Evolutionary conservation across 2,888 invertebrate genomes (phyloP).

Genomic region (Lasioglossum oenotherae): DNA sequence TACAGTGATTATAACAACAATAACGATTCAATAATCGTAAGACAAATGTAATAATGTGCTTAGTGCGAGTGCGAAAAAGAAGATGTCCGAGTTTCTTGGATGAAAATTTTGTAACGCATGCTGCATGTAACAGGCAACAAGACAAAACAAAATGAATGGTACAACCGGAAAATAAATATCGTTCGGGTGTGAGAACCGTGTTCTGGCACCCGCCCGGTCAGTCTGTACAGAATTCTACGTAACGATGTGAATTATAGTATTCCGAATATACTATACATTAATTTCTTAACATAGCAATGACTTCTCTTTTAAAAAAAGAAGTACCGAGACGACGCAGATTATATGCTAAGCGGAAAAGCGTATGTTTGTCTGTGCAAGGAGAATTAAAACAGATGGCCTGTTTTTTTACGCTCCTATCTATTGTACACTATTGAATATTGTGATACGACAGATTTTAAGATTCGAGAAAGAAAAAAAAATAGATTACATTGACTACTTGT

Average conservation of each 20-base stretch:
- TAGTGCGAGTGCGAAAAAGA: conserved; percentile 55
- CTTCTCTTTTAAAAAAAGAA: conserved; percentile 22
- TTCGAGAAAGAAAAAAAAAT: background rate
- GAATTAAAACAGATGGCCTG: conserved; percentile 47
- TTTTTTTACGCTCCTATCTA: conserved; percentile 41
- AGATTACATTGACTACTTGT: conserved; percentile 40
- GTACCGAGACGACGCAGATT: conserved; percentile 18
- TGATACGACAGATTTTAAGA: conserved; percentile 50
- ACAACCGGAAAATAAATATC: conserved; percentile 12
- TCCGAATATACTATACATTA: conserved; percentile 23
- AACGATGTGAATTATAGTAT: conserved; percentile 29
- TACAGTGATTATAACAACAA: conserved; percentile 56
- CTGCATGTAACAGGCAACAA: conserved; percentile 27
- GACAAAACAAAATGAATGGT: background rate
- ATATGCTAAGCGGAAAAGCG: conserved; percentile 23
- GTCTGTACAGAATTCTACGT: conserved; percentile 36
- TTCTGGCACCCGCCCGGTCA: conserved; percentile 8
- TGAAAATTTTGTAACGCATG: conserved; percentile 65
- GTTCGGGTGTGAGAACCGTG: conserved; percentile 16
- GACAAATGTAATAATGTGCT: conserved; percentile 51
- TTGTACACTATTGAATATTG: conserved; percentile 49
- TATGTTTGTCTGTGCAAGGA: conserved; percentile 27
- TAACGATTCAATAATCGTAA: conserved; percentile 59
- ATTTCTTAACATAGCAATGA: conserved; percentile 36
- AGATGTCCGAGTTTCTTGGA: conserved; percentile 55